Conservation (phyloP, 2,797 vertebrate genomes). For the Tenualosa ilisha region DNA sequence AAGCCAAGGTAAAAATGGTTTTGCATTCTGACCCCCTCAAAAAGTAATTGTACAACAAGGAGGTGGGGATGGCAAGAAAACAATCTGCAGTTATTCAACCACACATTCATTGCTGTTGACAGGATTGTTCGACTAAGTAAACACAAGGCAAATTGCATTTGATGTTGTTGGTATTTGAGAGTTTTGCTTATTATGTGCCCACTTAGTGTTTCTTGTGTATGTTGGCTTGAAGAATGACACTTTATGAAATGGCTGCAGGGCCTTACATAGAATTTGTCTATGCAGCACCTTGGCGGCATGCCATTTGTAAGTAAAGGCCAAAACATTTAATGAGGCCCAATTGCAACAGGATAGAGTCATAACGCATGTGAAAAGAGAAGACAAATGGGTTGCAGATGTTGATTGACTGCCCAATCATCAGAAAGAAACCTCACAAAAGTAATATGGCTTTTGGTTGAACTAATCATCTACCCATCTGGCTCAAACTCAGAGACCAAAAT, state of each 20-base stretch:
- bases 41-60: neutral
- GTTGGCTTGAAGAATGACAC: constrained; percentile 17
- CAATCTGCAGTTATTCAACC: neutral
- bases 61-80: neutral
- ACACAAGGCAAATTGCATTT: neutral
- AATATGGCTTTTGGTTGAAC: neutral
- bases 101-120: constrained; percentile 14
- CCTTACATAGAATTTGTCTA: neutral
- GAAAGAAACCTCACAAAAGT: neutral
- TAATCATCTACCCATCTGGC: neutral
- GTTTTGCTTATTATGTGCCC: neutral
- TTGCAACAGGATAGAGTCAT: neutral
- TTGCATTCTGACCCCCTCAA: neutral
- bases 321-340: constrained; percentile 14
- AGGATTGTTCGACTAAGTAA: neutral
- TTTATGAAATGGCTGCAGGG: constrained; percentile 17
- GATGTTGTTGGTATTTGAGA: neutral
- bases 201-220: neutral
- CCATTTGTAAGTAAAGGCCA: constrained; percentile 15
- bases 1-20: no score
- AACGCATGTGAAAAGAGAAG: constrained; percentile 4
- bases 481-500: neutral
- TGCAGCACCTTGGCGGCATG: neutral
- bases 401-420: neutral
- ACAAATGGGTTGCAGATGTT: constrained; percentile 11